Percentiles rank a stretch among this genome's conserved stretches.
Evolutionary conservation across 2,113 vertebrate species (phyloP).

Genomic region (Salvelinus alpinus): DNA sequence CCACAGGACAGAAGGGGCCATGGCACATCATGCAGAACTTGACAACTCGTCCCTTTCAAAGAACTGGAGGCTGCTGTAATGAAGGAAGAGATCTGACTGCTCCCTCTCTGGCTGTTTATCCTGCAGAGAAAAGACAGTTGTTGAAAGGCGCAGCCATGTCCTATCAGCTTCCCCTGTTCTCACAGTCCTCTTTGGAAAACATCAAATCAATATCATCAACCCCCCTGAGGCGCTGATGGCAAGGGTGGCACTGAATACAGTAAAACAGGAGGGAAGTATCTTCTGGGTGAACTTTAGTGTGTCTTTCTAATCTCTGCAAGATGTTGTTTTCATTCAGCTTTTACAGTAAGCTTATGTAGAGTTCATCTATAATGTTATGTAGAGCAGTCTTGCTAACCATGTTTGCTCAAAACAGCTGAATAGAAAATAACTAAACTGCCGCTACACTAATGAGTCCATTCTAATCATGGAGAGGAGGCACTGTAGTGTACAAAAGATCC

Average conservation of each 20-base stretch:
- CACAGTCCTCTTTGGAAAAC: constrained; percentile 8
- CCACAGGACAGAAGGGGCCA: constrained; percentile 6
- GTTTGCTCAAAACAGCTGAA: not conserved
- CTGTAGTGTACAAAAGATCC: not conserved
- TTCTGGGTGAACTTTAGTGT: no score
- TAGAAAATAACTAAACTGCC: not conserved
- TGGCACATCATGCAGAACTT: not conserved
- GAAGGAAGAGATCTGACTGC: not conserved
- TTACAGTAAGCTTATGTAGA: no score
- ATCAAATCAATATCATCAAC: constrained; percentile 1
- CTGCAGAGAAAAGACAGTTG: not conserved
- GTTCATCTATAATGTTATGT: no score
- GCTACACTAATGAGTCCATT: no score
- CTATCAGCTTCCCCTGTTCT: constrained; percentile 14
- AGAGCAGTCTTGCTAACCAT: not conserved
- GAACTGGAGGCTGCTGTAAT: not conserved
- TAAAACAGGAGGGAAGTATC: no score
- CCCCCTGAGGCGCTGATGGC: no score
- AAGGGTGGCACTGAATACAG: no score
- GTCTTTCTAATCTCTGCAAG: no score
- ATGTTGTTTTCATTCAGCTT: no score
- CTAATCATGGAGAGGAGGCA: not conserved
- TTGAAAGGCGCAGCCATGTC: not conserved
- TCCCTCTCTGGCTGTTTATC: not conserved
- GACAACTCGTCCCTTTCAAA: not conserved